Base-by-base conservation (phyloP, 1,140 invertebrate species). In the Lepidurus couesii region DNA sequence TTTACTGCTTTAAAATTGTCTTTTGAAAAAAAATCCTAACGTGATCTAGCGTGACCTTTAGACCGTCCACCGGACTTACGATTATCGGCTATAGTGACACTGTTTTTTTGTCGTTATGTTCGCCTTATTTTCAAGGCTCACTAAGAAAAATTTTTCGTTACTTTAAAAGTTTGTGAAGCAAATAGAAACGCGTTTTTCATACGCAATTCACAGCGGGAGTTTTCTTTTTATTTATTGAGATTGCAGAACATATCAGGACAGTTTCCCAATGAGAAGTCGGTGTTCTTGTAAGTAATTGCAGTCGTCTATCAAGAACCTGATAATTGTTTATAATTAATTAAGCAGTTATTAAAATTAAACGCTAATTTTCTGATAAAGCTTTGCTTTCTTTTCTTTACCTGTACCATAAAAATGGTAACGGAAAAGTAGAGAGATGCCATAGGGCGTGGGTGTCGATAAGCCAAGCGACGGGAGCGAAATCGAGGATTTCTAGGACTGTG, bases 351-450 rank as follows among this genome's bases (percentile, higher is more conserved):
- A 34, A 34, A 34, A 4, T 3, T 34, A 34, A 34, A 34, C 34
- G 34, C 34, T 26, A 26, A 26, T 26, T 34, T 34, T 42, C 26
- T 75, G 80, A 80, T 5, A 43, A 79, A 81, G 75, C 21, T 75
- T 74, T 79, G 5, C 26, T 75, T 75, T 16, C 24, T 80, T 42
- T 78, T 77, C 86, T 85, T 84, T 86, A 95, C 93, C 90, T 92
- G 83, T 96, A 97, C 86, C 95, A 93, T 1, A 96, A 83, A 76
- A 92, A 85, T 7, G 91, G 90, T 53, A 98, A 84, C 7, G 93
- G 92, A 79, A 90, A 89, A 0, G 96, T 98, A n/a, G 90, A 89
- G 24, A 96, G 89, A 88, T 99, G 97, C 95, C 97, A 99, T 1
- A 99, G 86, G 0, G 97, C 91, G 87, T 99, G 97, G 80, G 95